Conservation (phyloP, 2,797 vertebrate species). For the Eulemur mongoz region DNA sequence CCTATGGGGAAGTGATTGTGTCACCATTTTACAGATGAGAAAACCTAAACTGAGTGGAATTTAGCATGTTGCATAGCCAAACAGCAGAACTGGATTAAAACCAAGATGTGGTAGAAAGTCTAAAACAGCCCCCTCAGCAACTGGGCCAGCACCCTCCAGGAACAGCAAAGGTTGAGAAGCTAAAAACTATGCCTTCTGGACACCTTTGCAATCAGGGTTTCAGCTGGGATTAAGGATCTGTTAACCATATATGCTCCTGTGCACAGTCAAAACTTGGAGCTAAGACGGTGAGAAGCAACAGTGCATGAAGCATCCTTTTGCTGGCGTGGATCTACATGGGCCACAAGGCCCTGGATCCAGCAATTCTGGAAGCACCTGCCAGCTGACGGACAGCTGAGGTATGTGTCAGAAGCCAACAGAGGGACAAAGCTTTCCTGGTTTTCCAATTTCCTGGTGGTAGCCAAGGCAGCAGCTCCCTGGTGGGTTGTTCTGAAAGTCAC, state of each 20-base stretch:
- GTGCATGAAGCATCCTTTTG: neutral
- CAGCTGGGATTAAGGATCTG: neutral
- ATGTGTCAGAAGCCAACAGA: neutral
- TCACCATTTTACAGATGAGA: neutral
- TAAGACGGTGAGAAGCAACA: neutral
- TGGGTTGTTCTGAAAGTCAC: neutral
- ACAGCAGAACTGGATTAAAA: neutral
- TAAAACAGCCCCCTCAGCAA: no score
- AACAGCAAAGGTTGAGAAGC: neutral
- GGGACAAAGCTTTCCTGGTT: no score
- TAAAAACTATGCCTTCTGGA: fast-evolving
- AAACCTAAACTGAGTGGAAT: neutral
- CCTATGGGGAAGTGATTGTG: fast-evolving
- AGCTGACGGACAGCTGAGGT: fast-evolving
- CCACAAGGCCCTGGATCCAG: fast-evolving
- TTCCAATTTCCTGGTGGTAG: no score
- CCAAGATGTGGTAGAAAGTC: neutral
- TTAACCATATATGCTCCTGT: neutral
- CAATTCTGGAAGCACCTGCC: neutral
- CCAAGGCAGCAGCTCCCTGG: neutral
- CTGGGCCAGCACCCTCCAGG: neutral
- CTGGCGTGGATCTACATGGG: neutral
- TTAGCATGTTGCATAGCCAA: neutral
- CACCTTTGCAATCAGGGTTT: neutral
- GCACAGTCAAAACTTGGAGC: neutral